Conservation (phyloP, 2,888 invertebrate genomes). For the Scrobipalpa atriplicella region DNA sequence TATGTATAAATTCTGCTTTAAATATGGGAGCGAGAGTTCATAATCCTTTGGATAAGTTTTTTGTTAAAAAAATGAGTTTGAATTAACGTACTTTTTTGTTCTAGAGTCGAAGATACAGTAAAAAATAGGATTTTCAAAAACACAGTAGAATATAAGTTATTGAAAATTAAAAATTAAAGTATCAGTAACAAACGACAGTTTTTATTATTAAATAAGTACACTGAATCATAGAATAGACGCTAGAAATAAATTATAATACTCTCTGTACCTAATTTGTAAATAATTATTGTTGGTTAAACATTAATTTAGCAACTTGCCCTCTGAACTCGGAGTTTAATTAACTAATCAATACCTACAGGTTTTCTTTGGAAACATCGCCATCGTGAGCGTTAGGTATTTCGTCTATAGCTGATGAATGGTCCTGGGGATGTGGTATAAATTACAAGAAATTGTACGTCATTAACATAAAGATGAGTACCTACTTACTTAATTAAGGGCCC, state of each 20-base stretch:
- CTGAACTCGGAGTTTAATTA: conserved; percentile 56
- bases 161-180: too few species aligned
- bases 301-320: conserved; percentile 33
- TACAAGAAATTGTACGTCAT: conserved; percentile 19
- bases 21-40: conserved; percentile 27
- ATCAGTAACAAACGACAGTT: too few species aligned
- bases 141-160: too few species aligned
- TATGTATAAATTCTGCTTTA: conserved; percentile 43
- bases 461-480: too few species aligned
- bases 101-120: too few species aligned
- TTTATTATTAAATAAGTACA: too few species aligned
- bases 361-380: conserved; percentile 53
- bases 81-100: too few species aligned
- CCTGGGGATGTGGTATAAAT: conserved; percentile 39
- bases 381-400: conserved; percentile 44
- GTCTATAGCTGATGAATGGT: conserved; percentile 53
- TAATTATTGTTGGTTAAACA: conserved; percentile 29
- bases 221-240: too few species aligned
- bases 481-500: too few species aligned
- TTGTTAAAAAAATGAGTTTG: not conserved
- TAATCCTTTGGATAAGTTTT: conserved; percentile 38
- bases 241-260: not conserved
- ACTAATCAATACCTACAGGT: conserved; percentile 62
- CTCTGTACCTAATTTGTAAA: conserved; percentile 27
- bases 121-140: too few species aligned